Base-by-base conservation (phyloP, 2,888 invertebrate species). In the Morinoia aosen region DNA sequence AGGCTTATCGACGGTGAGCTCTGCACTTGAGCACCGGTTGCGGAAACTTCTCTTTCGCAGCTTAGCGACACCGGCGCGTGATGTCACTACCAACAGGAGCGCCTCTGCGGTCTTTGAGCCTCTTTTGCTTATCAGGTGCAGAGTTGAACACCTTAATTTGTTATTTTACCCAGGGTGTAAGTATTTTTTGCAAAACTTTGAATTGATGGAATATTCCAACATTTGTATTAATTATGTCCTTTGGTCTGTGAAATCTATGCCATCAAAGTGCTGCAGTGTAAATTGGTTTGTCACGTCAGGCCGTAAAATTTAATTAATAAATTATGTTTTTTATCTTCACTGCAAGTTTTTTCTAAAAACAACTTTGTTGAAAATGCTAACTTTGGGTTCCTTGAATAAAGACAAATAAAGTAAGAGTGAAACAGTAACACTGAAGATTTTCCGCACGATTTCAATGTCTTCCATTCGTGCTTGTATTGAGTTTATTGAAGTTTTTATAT, bases 1-100 rank as follows among this genome's bases (percentile, higher is more conserved):
- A 48, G 48, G 90, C 90, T 90, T 90, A 90, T 90, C 90, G 93
- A 25, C 57, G 39, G 90, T 90, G 90, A 76, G 76, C 76, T 33
- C 76, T 76, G 76, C 76, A 76, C 25, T 76, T 76, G 76, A 76
- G 76, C 76, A 76, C 76, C 76, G 76, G 39, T 90, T 90, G 39
- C 90, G 90, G 48, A 48, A 90, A 90, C 40, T 48, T 90, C 90
- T 90, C 90, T 40, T 12, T 90, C 76, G 19, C 76, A 33, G 76
- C 90, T 90, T 40, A 40, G 90, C 48, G 90, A 90, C 40, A 90
- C 90, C 19, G 40, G 40, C 39, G 40, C 90, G 90, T 90, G 90
- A 90, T 90, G 90, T 14, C 39, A 90, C 39, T 90, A 90, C 90
- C 76, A 76, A 76, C 76, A 25, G 25, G 33, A 33, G 25, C 25